Evolutionary conservation across 2,888 invertebrate species (phyloP).

Genomic region (Hyposoter dolosus): DNA sequence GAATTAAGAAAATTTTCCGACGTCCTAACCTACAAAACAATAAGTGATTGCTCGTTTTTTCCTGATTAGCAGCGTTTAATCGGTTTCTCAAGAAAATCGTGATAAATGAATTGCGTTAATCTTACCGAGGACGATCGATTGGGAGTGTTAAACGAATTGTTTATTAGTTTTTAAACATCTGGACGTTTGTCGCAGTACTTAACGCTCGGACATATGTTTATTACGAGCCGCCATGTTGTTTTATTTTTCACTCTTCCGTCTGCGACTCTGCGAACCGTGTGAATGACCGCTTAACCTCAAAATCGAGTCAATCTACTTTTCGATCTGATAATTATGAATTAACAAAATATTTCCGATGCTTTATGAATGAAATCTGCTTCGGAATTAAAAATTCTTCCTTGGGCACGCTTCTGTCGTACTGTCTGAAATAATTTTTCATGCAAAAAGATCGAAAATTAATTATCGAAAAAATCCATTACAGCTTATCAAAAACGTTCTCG

Average conservation of each 20-base stretch:
- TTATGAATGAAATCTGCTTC: not conserved
- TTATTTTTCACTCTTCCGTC: conserved; percentile 16
- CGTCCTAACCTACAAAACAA: conserved; percentile 54
- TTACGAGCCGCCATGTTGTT: conserved; percentile 65
- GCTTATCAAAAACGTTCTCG: too few relatives aligned
- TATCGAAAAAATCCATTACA: not conserved
- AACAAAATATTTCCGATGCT: too few relatives aligned
- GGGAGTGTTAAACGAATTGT: not conserved
- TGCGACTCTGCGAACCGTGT: not conserved
- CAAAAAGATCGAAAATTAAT: not conserved
- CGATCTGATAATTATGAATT: not conserved
- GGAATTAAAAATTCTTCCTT: not conserved
- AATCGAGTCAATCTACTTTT: not conserved
- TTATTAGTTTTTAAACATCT: conserved; percentile 3
- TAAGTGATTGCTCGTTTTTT: not conserved
- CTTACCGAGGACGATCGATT: conserved; percentile 41
- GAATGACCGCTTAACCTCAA: conserved; percentile 40
- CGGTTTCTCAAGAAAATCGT: not conserved
- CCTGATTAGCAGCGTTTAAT: not conserved
- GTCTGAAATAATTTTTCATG: not conserved
- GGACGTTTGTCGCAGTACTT: conserved; percentile 19
- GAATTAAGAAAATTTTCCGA: conserved; percentile 16
- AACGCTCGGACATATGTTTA: conserved; percentile 66
- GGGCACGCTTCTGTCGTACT: not conserved
- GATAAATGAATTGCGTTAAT: not conserved